Conservation (phyloP, 2,797 vertebrate species). For the Pygocentrus nattereri region DNA sequence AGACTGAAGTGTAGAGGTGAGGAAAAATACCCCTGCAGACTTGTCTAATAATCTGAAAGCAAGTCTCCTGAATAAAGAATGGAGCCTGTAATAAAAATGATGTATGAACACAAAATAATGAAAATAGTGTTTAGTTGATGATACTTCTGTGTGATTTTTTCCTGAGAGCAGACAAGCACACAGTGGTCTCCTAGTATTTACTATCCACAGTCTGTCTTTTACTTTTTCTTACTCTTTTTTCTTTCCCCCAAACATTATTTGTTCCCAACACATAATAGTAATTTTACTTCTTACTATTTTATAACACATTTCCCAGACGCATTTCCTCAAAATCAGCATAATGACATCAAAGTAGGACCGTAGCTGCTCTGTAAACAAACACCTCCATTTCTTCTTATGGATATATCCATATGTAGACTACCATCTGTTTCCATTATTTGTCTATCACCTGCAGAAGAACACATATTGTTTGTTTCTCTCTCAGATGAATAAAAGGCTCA, state of each 20-base stretch:
- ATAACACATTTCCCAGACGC: slow-evolving; percentile 15
- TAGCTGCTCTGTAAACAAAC: slow-evolving; percentile 10
- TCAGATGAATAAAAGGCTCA: not conserved
- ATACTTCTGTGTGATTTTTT: too few relatives aligned
- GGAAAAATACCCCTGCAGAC: too few relatives aligned
- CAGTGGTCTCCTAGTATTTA: too few relatives aligned
- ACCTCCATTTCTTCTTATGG: not conserved
- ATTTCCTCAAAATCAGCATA: slow-evolving; percentile 13
- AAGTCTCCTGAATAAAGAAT: too few relatives aligned
- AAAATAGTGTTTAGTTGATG: too few relatives aligned
- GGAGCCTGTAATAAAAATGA: too few relatives aligned
- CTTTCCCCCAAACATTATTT: not conserved
- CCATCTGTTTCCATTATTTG: not conserved
- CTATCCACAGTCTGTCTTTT: not conserved
- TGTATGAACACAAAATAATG: too few relatives aligned
- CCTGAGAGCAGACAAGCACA: too few relatives aligned
- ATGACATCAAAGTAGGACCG: slow-evolving; percentile 18
- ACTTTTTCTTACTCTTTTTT: not conserved
- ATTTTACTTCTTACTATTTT: not conserved
- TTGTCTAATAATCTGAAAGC: too few relatives aligned
- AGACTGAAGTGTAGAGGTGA: too few relatives aligned
- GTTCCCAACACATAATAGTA: slow-evolving; percentile 4
- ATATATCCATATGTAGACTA: not conserved
- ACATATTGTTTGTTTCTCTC: not conserved
- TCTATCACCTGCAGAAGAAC: slow-evolving; percentile 3